These are phyloP conservation scores for Parauchenoglanis ngamensis DNA, from an alignment of 2,797 vertebrate genomes.

Conservation along the genomic window DNA sequence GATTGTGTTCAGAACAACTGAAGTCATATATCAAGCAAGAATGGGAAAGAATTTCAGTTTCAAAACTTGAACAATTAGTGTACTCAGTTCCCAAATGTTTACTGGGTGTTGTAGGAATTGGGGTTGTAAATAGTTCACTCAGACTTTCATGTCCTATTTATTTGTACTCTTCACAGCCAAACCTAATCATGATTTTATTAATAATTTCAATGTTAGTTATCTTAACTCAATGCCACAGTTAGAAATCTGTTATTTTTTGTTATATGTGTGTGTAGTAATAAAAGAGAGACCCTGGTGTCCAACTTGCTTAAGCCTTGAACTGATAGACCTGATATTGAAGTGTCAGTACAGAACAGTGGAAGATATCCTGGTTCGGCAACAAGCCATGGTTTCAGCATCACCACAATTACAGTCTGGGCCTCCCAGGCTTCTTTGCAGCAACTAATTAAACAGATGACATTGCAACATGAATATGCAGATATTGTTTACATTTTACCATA, in stretches of 20 bases:
- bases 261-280: conserved; percentile 67
- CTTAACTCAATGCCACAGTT: background rate
- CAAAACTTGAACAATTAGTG: too few species aligned
- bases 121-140: background rate
- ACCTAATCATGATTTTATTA: background rate
- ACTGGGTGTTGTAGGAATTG: too few species aligned
- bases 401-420: conserved; percentile 91
- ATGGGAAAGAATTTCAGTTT: too few species aligned
- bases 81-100: too few species aligned
- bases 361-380: conserved; percentile 90
- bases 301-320: conserved; percentile 74
- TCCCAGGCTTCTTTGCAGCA: conserved; percentile 99
- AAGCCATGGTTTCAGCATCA: conserved; percentile 86
- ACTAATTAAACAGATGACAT: conserved; percentile 99
- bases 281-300: conserved; percentile 63
- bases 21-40: too few species aligned
- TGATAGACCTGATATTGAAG: conserved; percentile 87
- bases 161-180: background rate
- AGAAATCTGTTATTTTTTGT: conserved; percentile 71
- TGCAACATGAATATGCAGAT: conserved; percentile 99
- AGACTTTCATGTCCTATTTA: background rate
- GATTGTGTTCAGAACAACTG: too few species aligned
- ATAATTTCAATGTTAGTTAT: background rate
- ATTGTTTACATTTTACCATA: conserved; percentile 99
- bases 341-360: conserved; percentile 88